These are phyloP conservation scores for Mongoloraphidia duomilia DNA, from an alignment of 2,888 invertebrate genomes.

Conservation along the genomic window DNA sequence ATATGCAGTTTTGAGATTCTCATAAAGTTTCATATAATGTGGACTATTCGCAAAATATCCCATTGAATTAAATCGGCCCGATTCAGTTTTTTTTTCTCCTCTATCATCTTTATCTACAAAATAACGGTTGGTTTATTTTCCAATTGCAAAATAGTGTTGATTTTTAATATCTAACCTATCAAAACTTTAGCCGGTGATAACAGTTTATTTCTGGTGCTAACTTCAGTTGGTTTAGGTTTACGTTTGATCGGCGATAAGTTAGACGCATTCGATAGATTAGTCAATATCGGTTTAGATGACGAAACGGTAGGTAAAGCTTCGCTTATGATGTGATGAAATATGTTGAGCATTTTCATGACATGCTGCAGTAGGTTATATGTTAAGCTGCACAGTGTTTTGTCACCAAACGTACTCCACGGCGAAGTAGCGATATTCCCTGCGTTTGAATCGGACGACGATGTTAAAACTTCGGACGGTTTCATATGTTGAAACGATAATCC, in stretches of 20 bases:
- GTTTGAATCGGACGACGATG: slow-evolving; percentile 3
- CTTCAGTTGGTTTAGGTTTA: slow-evolving; percentile 29
- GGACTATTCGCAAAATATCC: slow-evolving; percentile 55
- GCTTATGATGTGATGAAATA: slow-evolving; percentile 61
- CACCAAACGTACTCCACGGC: slow-evolving; percentile 29
- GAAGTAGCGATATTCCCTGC: slow-evolving; percentile 1
- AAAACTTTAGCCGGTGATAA: slow-evolving; percentile 16
- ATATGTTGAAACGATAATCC: slow-evolving; percentile 15
- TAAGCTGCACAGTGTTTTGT: slow-evolving; percentile 23
- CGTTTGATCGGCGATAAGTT: slow-evolving; percentile 31
- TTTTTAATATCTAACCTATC: background rate
- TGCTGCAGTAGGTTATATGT: slow-evolving; percentile 41
- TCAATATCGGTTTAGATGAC: slow-evolving; percentile 37
- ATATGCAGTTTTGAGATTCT: slow-evolving; percentile 65
- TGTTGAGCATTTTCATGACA: slow-evolving; percentile 54
- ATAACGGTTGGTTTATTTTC: background rate
- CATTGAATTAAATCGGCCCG: slow-evolving; percentile 24
- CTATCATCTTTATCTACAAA: slow-evolving; percentile 23
- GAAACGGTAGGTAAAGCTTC: slow-evolving; percentile 42
- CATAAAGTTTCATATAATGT: slow-evolving; percentile 76
- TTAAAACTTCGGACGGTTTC: slow-evolving; percentile 9
- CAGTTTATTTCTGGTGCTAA: slow-evolving; percentile 22
- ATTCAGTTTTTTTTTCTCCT: slow-evolving; percentile 22
- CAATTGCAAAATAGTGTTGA: background rate
- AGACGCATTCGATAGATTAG: slow-evolving; percentile 34